A percentile compares a stretch with the other conserved stretches of the same genome.
These are phyloP conservation scores for Eidolon dupreanum DNA, from an alignment of 2,797 vertebrate species.

Conservation along the genomic window DNA sequence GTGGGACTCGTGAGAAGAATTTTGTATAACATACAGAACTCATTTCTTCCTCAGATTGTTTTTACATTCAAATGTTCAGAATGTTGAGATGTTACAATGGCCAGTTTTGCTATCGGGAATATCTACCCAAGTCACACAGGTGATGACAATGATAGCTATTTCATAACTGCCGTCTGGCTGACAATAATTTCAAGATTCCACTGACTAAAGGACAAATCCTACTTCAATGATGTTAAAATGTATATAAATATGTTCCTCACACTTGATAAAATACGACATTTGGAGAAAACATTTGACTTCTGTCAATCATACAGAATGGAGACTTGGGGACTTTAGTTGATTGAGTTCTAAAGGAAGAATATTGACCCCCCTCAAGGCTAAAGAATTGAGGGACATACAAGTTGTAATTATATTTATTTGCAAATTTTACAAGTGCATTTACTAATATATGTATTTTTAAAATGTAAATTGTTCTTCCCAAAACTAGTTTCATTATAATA, in stretches of 20 bases:
- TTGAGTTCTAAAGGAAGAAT: neutral
- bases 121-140: neutral
- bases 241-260: neutral
- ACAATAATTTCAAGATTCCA: neutral
- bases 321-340: neutral
- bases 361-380: neutral
- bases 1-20: neutral
- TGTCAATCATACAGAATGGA: neutral
- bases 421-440: neutral
- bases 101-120: neutral
- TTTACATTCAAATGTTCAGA: neutral
- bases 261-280: neutral
- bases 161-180: neutral
- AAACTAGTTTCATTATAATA: constrained; percentile 44
- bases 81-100: neutral
- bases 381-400: neutral
- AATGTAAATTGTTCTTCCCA: neutral
- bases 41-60: neutral
- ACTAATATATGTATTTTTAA: neutral
- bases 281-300: neutral
- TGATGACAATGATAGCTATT: neutral
- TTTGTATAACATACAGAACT: neutral
- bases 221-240: neutral
- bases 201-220: neutral
- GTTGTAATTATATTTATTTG: neutral